These are phyloP conservation scores for Sinodicranocentrus sp. DNA, from an alignment of 2,888 invertebrate species.

Conservation along the genomic window DNA sequence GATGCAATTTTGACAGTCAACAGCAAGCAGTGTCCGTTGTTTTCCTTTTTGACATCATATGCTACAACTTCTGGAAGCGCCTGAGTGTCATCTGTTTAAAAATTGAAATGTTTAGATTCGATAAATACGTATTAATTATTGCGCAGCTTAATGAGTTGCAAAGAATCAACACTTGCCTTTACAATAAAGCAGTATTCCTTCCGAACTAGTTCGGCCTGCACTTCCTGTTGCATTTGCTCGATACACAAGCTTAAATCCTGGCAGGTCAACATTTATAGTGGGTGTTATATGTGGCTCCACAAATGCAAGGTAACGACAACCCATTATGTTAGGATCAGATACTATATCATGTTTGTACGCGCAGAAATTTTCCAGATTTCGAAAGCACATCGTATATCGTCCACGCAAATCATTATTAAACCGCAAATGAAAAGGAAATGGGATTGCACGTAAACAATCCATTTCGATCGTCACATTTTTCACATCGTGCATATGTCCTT, in stretches of 20 bases:
- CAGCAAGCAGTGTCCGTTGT: not conserved
- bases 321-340: conserved; percentile 22
- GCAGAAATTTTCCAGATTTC: conserved; percentile 49
- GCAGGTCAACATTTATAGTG: not conserved
- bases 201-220: not conserved
- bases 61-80: not conserved
- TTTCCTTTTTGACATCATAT: not conserved
- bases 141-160: not conserved
- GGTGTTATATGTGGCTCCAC: conserved; percentile 42
- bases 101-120: not conserved
- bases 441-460: not conserved
- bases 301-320: not conserved
- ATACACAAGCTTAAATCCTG: not conserved
- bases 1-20: not conserved
- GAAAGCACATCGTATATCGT: conserved; percentile 31
- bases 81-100: not conserved
- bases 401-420: conserved; percentile 50
- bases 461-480: conserved; percentile 51
- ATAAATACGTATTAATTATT: not conserved
- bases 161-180: not conserved
- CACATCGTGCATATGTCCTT: no score
- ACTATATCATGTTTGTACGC: not conserved
- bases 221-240: not conserved
- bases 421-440: conserved; percentile 26
- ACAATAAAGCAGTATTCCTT: conserved; percentile 16